phyloP scores from a whole-genome alignment of 2,113 vertebrate genomes.

The Pao palembangensis region DNA sequence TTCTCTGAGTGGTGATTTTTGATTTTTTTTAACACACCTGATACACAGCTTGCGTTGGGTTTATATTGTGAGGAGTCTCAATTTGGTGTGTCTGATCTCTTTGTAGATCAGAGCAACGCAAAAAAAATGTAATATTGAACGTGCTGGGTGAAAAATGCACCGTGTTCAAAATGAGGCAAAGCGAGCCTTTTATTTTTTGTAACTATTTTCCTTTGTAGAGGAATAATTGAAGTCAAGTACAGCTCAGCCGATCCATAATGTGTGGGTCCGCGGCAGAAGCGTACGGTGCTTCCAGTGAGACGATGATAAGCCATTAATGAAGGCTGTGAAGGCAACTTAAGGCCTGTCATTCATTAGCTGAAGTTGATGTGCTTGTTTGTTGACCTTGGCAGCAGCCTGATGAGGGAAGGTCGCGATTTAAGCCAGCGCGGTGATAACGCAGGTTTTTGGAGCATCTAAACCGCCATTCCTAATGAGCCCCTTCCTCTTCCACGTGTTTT shows the following conservation, averaged over 20 bases:
- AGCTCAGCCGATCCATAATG: conserved; percentile 33
- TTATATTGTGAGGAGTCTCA: no score
- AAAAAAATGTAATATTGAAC: no score
- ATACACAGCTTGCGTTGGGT: no score
- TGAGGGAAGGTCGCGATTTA: neutral
- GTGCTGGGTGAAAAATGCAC: no score
- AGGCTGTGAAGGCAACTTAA: neutral
- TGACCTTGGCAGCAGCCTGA: neutral
- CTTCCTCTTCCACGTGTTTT: conserved; percentile 7
- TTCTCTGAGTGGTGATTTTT: no score
- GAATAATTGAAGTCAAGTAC: conserved; percentile 46
- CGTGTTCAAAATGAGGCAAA: neutral
- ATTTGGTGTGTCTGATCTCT: no score
- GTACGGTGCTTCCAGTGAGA: conserved; percentile 28
- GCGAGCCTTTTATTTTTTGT: conserved; percentile 5
- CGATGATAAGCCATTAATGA: conserved; percentile 4
- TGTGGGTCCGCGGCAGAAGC: conserved; percentile 22
- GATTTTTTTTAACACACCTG: no score
- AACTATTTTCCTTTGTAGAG: neutral
- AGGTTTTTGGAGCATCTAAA: conserved; percentile 7
- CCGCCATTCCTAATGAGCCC: conserved; percentile 15
- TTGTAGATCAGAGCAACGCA: no score
- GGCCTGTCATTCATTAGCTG: conserved; percentile 18
- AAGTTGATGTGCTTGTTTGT: conserved; percentile 15
- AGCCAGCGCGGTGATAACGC: neutral